Conservation (phyloP, 2,113 vertebrate genomes). For the Pandion haliaetus region DNA sequence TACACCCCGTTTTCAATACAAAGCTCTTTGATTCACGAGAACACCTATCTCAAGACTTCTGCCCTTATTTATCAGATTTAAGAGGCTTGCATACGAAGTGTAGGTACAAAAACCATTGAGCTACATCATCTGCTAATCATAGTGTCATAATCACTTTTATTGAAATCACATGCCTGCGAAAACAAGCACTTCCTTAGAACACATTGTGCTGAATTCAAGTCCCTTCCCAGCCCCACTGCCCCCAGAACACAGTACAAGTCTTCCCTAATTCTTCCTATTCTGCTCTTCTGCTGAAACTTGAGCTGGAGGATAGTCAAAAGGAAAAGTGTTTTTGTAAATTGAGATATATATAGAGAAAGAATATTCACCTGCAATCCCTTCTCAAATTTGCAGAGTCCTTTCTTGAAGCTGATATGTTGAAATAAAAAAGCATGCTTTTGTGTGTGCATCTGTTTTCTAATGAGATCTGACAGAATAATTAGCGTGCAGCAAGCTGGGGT, state of each 20-base stretch:
- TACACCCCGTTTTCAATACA: fast-evolving
- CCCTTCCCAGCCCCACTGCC: neutral
- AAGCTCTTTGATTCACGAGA: neutral
- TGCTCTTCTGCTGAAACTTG: neutral
- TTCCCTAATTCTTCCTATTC: neutral
- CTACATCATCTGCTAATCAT: neutral
- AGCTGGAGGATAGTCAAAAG: neutral
- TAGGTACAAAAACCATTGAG: neutral
- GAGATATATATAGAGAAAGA: neutral
- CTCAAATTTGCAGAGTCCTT: neutral
- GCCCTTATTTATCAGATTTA: neutral
- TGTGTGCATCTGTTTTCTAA: neutral
- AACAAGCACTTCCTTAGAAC: neutral
- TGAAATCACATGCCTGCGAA: neutral
- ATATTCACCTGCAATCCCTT: neutral
- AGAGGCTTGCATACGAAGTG: neutral
- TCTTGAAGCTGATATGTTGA: neutral
- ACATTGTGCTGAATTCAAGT: neutral
- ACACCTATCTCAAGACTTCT: neutral
- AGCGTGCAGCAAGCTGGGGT: neutral
- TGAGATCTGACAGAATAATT: slow-evolving; percentile 24
- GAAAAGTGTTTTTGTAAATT: neutral
- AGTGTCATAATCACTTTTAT: neutral
- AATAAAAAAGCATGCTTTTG: neutral
- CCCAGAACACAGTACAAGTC: neutral